A percentile compares a stretch with the other conserved stretches of the same genome.
Evolutionary conservation across 2,113 vertebrate genomes (phyloP).

Genomic region (Donacobius atricapilla): DNA sequence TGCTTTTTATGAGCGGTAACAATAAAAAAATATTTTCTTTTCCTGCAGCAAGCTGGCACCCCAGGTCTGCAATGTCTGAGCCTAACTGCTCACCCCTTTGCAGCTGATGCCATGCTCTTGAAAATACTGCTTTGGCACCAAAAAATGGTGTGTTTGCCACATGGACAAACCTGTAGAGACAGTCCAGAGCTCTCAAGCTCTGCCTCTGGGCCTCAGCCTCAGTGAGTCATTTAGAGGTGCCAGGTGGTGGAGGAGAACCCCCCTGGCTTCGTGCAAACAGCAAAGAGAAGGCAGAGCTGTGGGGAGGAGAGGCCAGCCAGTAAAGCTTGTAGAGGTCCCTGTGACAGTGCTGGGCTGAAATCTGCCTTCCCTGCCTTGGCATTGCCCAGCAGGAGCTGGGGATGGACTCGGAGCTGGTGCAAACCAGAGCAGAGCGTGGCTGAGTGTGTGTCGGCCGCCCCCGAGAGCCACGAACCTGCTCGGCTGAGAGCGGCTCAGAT

Average conservation of each 20-base stretch:
- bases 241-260: too few species aligned
- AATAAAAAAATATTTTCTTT: neutral
- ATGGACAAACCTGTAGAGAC: neutral
- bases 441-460: neutral
- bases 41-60: neutral
- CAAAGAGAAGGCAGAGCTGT: neutral
- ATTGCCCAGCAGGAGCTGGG: neutral
- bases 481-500: neutral
- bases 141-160: neutral
- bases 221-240: neutral
- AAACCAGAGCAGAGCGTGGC: neutral
- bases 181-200: neutral
- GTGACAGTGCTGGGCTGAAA: neutral
- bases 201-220: neutral
- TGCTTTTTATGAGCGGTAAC: neutral
- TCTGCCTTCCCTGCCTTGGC: neutral
- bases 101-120: neutral
- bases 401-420: neutral
- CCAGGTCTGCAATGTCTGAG: neutral
- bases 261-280: neutral
- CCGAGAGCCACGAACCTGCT: neutral
- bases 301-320: neutral
- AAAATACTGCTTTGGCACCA: neutral
- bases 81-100: neutral
- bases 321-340: accelerated